These are phyloP conservation scores for Synergus itoensis DNA, from an alignment of 2,888 invertebrate species.

Conservation along the genomic window DNA sequence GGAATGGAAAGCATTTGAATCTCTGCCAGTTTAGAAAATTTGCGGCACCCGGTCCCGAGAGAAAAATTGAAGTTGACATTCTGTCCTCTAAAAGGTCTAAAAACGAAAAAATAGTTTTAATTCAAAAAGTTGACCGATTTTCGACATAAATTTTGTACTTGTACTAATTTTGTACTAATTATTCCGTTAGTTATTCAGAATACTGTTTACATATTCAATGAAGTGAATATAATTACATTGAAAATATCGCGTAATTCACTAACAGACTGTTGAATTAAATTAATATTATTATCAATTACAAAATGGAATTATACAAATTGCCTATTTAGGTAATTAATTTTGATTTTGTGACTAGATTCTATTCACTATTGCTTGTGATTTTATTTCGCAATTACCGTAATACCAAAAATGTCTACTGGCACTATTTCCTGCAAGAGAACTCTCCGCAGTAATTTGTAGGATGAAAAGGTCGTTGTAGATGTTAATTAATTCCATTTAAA, in stretches of 20 bases:
- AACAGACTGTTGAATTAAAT: not conserved
- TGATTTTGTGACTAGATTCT: no score
- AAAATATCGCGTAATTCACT: not conserved
- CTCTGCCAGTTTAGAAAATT: conserved; percentile 22
- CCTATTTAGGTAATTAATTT: not conserved
- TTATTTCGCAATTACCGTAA: not conserved
- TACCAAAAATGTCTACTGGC: not conserved
- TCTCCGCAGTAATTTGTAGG: not conserved
- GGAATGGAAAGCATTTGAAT: conserved; percentile 34
- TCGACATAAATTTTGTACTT: no score
- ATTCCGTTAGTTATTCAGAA: not conserved
- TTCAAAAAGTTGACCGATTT: not conserved
- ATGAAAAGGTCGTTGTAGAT: conserved; percentile 8
- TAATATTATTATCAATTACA: not conserved
- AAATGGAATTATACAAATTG: no score
- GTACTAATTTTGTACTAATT: no score
- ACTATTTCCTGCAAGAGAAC: not conserved
- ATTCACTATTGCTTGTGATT: no score
- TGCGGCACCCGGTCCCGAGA: not conserved
- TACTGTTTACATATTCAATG: not conserved
- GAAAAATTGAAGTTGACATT: not conserved
- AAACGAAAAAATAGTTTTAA: not conserved
- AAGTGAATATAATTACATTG: not conserved
- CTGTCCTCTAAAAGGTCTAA: not conserved
- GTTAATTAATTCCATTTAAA: conserved; percentile 24